Base-by-base conservation (phyloP, 1,140 invertebrate species). In the Drosophila parvula region DNA sequence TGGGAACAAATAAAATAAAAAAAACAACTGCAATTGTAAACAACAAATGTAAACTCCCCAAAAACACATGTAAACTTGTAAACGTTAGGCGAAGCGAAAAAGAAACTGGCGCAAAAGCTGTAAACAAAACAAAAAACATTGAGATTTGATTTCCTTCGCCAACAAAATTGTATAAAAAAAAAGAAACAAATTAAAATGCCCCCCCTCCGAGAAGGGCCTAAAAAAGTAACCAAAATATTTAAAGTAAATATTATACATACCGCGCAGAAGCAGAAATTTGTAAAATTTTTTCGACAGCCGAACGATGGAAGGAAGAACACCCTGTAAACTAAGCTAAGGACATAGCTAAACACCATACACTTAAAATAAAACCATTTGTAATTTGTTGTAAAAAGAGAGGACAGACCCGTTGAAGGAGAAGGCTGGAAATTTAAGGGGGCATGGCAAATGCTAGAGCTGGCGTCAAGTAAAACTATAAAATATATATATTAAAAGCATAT, bases 321-420 rank as follows among this genome's bases (percentile, higher is more conserved):
- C 71, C 73, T 88, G 84, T 88, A 83, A 78, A 88, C 79, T 86
- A 83, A 88, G 62, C 63, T 82, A 83, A 83, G 71, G 41, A 81
- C 38, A 70, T 64, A 67, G 59, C 59, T 69, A 75, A 75, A 63
- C 51, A 59, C 36, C 53, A 78, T 67, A 79, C 67, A 73, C 75
- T 79, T 43, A 63, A 70, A 67, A 74, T 22, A 84, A 81, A 89
- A 81, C 43, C 64, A 89, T 84, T 89, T 89, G 84, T 89, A 89
- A 89, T 89, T 88, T 89, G 84, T 89, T 89, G 84, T 89, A 89
- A 89, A 89, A 84, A 88, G 76, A 16, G 75, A 71, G 64, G 67
- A 55, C 62, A 16, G 47, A 43, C 41, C 64, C 50, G 32, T 36
- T 36, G 45, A 57, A 28, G 28, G 43, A 22, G 45, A 73, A 59